phyloP scores from a whole-genome alignment of 2,113 vertebrate species.

The Artemisiospiza belli region DNA sequence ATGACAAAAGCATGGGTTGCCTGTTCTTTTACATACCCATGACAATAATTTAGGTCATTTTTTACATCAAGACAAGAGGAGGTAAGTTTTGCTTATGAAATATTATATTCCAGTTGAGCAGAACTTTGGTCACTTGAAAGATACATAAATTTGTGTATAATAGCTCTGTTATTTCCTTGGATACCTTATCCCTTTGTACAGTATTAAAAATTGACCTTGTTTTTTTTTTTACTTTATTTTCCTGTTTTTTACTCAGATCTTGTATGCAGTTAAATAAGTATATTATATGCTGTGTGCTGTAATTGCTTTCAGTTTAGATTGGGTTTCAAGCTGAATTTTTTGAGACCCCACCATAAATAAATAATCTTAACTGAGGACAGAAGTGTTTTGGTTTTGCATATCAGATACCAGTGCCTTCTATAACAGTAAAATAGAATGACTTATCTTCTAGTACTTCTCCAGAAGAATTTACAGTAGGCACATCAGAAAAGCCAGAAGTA shows the following conservation, averaged over 20 bases:
- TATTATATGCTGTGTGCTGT: neutral
- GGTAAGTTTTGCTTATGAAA: neutral
- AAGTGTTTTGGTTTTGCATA: neutral
- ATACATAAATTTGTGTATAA: neutral
- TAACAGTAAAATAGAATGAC: neutral
- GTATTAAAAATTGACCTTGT: neutral
- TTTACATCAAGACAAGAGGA: neutral
- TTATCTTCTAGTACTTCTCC: neutral
- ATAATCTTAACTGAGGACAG: neutral
- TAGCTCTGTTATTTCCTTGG: neutral
- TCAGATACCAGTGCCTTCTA: neutral
- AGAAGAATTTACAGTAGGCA: neutral
- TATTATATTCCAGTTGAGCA: neutral
- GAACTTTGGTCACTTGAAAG: neutral
- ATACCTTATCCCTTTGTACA: neutral
- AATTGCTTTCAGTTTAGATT: neutral
- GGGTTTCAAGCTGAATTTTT: neutral
- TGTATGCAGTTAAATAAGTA: neutral
- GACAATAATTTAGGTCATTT: neutral
- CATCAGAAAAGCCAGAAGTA: constrained; percentile 21
- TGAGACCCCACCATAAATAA: neutral
- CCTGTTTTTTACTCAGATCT: neutral
- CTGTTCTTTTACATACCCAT: neutral
- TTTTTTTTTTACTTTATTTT: neutral
- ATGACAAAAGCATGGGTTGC: neutral